phyloP scores from a whole-genome alignment of 2,113 vertebrate genomes.

The Meleagris gallopavo region DNA sequence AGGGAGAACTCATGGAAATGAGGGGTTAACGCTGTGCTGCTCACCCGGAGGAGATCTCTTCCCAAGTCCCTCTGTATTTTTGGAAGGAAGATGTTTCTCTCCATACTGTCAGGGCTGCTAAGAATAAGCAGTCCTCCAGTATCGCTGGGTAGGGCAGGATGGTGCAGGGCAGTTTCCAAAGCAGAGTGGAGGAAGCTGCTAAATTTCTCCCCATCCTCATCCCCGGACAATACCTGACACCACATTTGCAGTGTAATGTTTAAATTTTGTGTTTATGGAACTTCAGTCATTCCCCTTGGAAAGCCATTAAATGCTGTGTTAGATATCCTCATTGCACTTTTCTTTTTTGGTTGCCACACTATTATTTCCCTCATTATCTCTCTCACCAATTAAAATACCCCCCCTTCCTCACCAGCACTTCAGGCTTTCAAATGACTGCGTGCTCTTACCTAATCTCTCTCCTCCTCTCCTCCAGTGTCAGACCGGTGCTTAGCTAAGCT shows the following conservation, averaged over 20 bases:
- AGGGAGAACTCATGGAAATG: background rate
- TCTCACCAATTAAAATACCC: slow-evolving; percentile 19
- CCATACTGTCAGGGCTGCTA: accelerated
- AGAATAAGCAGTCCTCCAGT: background rate
- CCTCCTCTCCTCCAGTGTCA: background rate
- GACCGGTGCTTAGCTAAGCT: slow-evolving; percentile 39
- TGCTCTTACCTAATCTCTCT: slow-evolving; percentile 27
- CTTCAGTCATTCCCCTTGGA: background rate
- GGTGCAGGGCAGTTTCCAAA: background rate
- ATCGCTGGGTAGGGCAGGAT: background rate
- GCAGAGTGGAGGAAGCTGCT: background rate
- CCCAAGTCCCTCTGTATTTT: background rate
- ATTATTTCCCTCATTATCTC: background rate
- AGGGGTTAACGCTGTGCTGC: background rate
- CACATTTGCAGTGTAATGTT: background rate
- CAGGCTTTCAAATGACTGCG: background rate
- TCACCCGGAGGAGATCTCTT: background rate
- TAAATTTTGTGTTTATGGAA: background rate
- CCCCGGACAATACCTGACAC: background rate
- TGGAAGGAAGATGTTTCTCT: background rate
- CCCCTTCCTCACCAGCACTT: background rate
- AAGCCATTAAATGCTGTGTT: background rate
- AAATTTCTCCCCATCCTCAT: background rate
- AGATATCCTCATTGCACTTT: background rate
- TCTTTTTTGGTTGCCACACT: background rate